Evolutionary conservation across 2,797 vertebrate genomes (phyloP).

Genomic region (Onychomys arenicola): DNA sequence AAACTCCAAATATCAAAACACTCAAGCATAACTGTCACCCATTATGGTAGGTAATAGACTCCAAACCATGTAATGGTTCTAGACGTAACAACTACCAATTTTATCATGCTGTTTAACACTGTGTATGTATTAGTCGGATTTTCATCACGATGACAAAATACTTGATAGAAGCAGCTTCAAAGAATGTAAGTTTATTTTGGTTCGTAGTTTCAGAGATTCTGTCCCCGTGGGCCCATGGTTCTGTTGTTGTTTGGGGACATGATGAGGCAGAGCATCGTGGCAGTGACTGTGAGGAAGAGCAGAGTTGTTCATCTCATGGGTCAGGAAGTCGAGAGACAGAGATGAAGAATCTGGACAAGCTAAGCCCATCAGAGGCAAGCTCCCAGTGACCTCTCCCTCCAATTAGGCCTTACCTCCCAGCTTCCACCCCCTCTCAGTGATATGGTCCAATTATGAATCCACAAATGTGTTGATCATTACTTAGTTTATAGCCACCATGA

Average conservation of each 20-base stretch:
- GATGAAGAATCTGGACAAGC: background rate
- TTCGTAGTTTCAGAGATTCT: background rate
- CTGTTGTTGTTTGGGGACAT: background rate
- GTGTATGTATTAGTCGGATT: background rate
- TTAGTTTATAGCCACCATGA: background rate
- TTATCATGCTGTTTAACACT: background rate
- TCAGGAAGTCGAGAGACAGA: background rate
- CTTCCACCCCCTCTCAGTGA: background rate
- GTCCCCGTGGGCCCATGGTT: background rate
- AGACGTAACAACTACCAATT: background rate
- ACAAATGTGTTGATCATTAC: background rate
- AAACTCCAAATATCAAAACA: slow-evolving; percentile 41
- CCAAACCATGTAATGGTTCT: background rate
- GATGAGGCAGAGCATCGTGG: background rate
- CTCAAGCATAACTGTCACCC: background rate
- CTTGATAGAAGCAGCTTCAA: background rate
- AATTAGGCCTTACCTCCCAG: background rate
- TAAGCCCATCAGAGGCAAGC: background rate
- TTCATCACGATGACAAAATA: background rate
- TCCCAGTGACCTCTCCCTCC: background rate
- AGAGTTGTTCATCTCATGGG: background rate
- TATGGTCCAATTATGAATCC: background rate
- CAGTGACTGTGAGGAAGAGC: background rate
- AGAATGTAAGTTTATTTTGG: background rate
- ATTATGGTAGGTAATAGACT: background rate